These are phyloP conservation scores for Hypothenemus hampei DNA, from an alignment of 1,140 invertebrate genomes.

Conservation along the genomic window DNA sequence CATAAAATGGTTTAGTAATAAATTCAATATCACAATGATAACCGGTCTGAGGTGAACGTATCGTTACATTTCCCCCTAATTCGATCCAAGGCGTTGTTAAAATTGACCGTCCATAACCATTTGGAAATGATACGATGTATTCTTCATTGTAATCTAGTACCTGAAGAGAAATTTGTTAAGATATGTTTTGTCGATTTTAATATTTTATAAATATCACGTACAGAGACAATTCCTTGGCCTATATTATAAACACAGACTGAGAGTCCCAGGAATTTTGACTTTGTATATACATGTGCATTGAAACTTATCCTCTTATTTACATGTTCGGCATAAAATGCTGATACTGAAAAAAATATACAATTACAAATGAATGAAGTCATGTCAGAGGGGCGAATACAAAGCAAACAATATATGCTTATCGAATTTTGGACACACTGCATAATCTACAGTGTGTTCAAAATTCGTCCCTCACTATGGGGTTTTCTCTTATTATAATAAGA, in stretches of 20 bases:
- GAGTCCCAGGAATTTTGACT: conserved; percentile 94
- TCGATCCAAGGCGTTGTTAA: conserved; percentile 96
- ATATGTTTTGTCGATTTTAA: background rate
- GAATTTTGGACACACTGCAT: no score
- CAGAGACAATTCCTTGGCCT: conserved; percentile 72
- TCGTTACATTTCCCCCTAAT: conserved; percentile 82
- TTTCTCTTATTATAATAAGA: no score
- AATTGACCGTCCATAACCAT: conserved; percentile 94
- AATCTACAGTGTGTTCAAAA: no score
- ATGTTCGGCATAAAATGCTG: conserved; percentile 96
- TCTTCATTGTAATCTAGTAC: conserved; percentile 83
- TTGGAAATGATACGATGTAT: conserved; percentile 91
- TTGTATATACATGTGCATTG: conserved; percentile 94
- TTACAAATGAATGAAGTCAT: background rate
- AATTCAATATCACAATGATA: conserved; percentile 88
- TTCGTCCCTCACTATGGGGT: no score
- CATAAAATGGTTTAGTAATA: conserved; percentile 95
- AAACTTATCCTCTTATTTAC: conserved; percentile 84
- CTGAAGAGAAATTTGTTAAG: conserved; percentile 1
- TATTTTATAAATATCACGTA: conserved; percentile 6
- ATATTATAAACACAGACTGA: conserved; percentile 91
- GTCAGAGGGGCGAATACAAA: background rate
- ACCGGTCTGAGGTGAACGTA: conserved; percentile 85
- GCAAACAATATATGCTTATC: background rate
- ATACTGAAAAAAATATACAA: conserved; percentile 59